Conservation (phyloP, 2,888 invertebrate genomes). For the Pycnomerus fuliginosus region DNA sequence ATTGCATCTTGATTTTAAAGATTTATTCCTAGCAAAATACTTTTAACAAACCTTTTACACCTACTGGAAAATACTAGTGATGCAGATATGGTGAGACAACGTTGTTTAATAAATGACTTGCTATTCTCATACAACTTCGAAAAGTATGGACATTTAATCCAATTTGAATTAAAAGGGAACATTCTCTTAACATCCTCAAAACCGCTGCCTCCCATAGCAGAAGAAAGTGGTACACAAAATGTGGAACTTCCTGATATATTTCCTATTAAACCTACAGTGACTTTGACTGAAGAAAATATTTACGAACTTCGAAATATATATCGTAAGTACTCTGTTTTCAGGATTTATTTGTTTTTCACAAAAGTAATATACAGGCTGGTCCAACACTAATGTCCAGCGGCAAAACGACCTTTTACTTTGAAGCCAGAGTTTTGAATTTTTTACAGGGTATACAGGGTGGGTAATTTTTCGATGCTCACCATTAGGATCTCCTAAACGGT, state of each 20-base stretch:
- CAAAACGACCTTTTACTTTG: too few species aligned
- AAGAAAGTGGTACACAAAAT: slow-evolving; percentile 55
- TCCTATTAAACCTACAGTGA: slow-evolving; percentile 74
- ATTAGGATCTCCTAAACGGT: too few species aligned
- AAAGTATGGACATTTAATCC: slow-evolving; percentile 62
- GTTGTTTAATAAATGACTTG: slow-evolving; percentile 62
- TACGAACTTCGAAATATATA: slow-evolving; percentile 64
- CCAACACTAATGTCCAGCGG: too few species aligned
- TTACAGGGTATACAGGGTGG: too few species aligned
- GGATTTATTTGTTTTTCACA: too few species aligned
- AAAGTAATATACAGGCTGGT: too few species aligned
- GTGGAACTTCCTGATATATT: slow-evolving; percentile 68
- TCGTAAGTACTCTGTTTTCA: slow-evolving; percentile 66
- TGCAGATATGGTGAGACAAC: slow-evolving; percentile 56
- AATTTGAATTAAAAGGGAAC: slow-evolving; percentile 66
- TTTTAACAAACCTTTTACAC: slow-evolving; percentile 65
- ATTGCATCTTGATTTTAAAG: slow-evolving; percentile 65
- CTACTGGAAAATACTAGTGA: slow-evolving; percentile 67
- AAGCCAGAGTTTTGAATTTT: too few species aligned
- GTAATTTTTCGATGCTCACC: too few species aligned
- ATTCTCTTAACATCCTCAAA: slow-evolving; percentile 65
- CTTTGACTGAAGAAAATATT: slow-evolving; percentile 63
- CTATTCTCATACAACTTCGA: slow-evolving; percentile 60
- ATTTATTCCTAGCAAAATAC: slow-evolving; percentile 60
- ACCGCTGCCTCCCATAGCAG: slow-evolving; percentile 58